Evolutionary conservation across 1,140 invertebrate genomes (phyloP).

Genomic region (Melanaphis sacchari): DNA sequence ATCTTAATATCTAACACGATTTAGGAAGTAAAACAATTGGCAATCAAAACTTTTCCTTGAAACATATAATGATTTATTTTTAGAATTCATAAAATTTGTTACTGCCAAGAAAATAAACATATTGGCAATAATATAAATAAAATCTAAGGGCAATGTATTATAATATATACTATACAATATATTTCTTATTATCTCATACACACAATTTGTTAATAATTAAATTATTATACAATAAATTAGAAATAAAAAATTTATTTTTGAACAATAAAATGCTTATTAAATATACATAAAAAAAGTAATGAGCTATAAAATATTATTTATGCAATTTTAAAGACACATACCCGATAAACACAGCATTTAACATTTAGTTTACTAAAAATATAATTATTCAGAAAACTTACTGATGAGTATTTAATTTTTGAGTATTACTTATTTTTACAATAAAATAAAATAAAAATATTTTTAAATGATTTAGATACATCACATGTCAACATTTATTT

Average conservation of each 20-base stretch:
- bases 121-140: constrained; percentile 32
- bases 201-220: neutral
- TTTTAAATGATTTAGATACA: too few relatives aligned
- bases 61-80: constrained; percentile 39
- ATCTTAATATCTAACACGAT: neutral
- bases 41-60: constrained; percentile 49
- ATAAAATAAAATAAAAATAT: too few relatives aligned
- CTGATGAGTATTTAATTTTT: too few relatives aligned
- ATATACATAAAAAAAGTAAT: neutral
- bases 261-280: neutral
- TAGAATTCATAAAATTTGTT: constrained; percentile 3
- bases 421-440: too few relatives aligned
- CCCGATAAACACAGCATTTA: too few relatives aligned
- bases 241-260: neutral
- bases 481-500: too few relatives aligned
- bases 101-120: constrained; percentile 36
- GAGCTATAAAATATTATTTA: neutral
- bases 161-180: constrained; percentile 31
- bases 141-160: constrained; percentile 22
- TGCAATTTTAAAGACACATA: neutral
- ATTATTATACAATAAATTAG: too few relatives aligned
- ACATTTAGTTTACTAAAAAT: too few relatives aligned
- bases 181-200: neutral
- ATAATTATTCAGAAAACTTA: neutral
- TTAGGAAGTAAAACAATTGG: constrained; percentile 42